Evolutionary conservation across 92 coral and sea anemone genomes (phyloP), one percentile per base, ranked within the genome.

Genomic region (Micromussa lordhowensis): DNA sequence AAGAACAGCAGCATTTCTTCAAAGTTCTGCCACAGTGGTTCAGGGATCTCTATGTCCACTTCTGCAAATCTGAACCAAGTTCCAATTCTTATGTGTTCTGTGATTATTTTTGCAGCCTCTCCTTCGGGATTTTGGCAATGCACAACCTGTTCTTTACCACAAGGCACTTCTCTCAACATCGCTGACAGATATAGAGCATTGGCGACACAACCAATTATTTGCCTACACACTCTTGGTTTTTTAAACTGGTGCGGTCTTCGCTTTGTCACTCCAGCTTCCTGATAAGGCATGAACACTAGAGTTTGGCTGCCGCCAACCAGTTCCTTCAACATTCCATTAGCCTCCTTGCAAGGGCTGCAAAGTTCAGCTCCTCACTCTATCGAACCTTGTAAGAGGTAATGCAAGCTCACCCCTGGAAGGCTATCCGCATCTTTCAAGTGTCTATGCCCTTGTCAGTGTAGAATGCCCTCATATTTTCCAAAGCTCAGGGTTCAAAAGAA

Each of bases 41-140:
- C 30, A 1, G 83, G 70, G 29, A 77, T 82, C 83, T 38, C 83
- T n/a, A 78, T 55, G 38, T 86, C 82, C 24, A 86, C 55, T 82
- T 85, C 81, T 7, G 81, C 89, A 34, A 74, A 76, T 30, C 89
- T 75, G 54, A 85, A 85, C 83, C 89, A 85, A 31, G 6, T 48
- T 4, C 53, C 53, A 48, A 10, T 48, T 48, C 10, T 48, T 4
- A 48, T 4, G 4, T 4, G 5, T 4, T 4, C 68, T 15, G 19
- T 59, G 18, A 14, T 8, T 21, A 4, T 21, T 5, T n/a, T n/a
- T n/a, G 9, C 68, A 8, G 68, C 68, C n/a, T 8, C 6, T 59
- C 6, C 12, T 22, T 5, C 68, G 15, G 68, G 68, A 59, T 59
- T 22, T 15, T 22, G 6, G 68, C 15, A 59, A 22, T 59, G n/a